These are phyloP conservation scores for Salvelinus fontinalis DNA, from an alignment of 2,113 vertebrate genomes.

Conservation along the genomic window DNA sequence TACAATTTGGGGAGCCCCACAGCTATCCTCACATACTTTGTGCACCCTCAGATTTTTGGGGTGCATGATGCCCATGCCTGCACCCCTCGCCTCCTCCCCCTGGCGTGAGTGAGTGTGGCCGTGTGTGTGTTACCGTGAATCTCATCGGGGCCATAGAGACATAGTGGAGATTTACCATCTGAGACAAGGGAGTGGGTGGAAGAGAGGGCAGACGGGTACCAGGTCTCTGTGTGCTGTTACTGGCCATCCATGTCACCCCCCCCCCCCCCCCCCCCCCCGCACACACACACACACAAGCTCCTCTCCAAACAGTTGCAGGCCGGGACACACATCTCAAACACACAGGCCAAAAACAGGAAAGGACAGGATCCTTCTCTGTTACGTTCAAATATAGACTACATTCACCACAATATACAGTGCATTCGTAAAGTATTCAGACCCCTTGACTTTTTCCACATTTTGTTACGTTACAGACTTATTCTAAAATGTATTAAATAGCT, in stretches of 20 bases:
- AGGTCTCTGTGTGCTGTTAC: constrained; percentile 54
- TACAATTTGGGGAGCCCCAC: too few species aligned
- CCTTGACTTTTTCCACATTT: too few species aligned
- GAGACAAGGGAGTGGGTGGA: constrained; percentile 50
- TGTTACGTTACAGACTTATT: too few species aligned
- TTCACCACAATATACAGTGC: too few species aligned
- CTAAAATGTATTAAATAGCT: too few species aligned
- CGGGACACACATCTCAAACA: background rate
- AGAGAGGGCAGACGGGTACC: constrained; percentile 46
- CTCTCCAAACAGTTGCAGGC: background rate
- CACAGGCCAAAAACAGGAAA: background rate
- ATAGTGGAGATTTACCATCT: constrained; percentile 33
- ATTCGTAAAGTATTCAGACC: too few species aligned
- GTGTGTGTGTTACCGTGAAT: background rate
- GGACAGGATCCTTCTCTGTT: background rate
- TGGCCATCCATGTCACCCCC: constrained; percentile 17
- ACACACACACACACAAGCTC: constrained; percentile 2
- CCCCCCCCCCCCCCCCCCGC: background rate
- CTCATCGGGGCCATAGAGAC: background rate
- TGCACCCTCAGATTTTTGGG: too few species aligned
- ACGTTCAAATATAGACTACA: background rate
- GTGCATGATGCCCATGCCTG: background rate
- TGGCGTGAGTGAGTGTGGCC: background rate
- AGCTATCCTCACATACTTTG: too few species aligned
- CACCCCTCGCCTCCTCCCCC: background rate